A percentile compares a stretch with the other conserved stretches of the same genome.
Evolutionary conservation across 1,140 invertebrate genomes (phyloP).

Genomic region (Lepidurus couesii): DNA sequence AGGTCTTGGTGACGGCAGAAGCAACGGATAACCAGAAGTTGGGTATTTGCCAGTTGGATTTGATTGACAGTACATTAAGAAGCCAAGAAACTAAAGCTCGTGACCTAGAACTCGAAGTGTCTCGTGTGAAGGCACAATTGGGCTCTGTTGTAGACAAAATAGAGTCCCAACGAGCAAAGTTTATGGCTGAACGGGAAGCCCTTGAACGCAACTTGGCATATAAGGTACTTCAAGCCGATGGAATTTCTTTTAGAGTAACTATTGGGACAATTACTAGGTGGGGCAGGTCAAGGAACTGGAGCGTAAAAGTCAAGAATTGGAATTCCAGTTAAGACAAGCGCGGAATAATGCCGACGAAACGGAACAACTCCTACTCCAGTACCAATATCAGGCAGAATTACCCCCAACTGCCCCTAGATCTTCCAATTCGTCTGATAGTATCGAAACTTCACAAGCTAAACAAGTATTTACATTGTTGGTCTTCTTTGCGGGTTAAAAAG

Average conservation of each 20-base stretch:
- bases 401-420: neutral
- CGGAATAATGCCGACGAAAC: neutral
- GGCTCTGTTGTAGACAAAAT: neutral
- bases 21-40: neutral
- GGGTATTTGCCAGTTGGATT: neutral
- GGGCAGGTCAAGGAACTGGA: neutral
- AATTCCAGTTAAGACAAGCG: neutral
- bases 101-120: slow-evolving; percentile 28
- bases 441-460: neutral
- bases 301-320: neutral
- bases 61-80: neutral
- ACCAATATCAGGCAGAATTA: neutral
- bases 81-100: slow-evolving; percentile 29
- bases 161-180: neutral
- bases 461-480: neutral
- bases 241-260: neutral
- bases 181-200: neutral
- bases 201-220: neutral
- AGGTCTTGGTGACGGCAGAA: neutral
- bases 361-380: neutral
- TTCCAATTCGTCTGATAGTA: neutral
- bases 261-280: neutral
- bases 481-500: neutral
- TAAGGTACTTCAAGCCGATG: neutral
- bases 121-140: slow-evolving; percentile 24